A percentile compares a stretch with the other conserved stretches of the same genome.
phyloP scores from a whole-genome alignment of 2,797 vertebrate genomes.

The Eulemur coronatus region DNA sequence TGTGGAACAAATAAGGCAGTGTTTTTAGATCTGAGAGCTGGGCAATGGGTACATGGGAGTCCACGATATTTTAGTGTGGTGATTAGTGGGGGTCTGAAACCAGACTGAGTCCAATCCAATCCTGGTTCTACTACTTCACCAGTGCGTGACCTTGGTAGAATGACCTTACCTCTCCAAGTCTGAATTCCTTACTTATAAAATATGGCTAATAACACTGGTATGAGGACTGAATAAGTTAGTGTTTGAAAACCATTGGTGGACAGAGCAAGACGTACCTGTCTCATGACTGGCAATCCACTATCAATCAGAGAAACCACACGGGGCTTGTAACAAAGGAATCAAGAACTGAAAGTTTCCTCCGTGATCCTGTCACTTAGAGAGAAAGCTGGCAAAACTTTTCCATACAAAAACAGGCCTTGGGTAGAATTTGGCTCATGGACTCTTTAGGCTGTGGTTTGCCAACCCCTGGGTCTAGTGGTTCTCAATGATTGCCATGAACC shows the following conservation, averaged over 20 bases:
- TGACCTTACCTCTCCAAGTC: background rate
- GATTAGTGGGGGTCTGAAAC: background rate
- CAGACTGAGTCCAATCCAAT: no score
- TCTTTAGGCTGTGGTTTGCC: background rate
- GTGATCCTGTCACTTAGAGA: background rate
- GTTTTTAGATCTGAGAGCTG: background rate
- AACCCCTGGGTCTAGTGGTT: background rate
- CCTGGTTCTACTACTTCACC: background rate
- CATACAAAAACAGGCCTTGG: background rate
- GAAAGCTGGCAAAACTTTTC: background rate
- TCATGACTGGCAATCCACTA: background rate
- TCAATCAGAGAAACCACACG: background rate
- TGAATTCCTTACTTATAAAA: background rate
- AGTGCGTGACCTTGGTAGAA: background rate
- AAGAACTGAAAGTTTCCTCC: background rate
- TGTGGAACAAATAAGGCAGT: background rate
- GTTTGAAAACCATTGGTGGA: background rate
- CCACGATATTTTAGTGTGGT: background rate
- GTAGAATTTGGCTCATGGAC: background rate
- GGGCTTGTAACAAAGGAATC: background rate
- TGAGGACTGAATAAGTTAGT: background rate
- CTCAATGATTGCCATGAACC: background rate
- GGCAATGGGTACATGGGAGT: rapidly evolving
- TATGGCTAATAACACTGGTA: background rate
- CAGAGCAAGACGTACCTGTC: background rate